Percentiles rank a stretch among this genome's conserved stretches.
phyloP scores from a whole-genome alignment of 2,113 vertebrate species.

The Anguilla japonica region DNA sequence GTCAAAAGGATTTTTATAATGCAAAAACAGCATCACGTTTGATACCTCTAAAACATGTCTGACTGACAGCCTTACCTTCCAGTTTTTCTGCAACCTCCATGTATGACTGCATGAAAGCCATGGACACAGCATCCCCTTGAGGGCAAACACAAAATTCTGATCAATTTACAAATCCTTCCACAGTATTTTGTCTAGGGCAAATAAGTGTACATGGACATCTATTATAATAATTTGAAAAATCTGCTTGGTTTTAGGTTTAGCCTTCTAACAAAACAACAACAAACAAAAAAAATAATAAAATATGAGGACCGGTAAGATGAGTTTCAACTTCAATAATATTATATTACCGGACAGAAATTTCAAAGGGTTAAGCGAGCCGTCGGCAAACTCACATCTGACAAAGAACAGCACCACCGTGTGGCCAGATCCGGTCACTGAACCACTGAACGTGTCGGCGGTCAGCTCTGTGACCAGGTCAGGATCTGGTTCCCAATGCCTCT shows the following conservation, averaged over 20 bases:
- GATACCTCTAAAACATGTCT: too few species aligned
- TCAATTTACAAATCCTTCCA: background rate
- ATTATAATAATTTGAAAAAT: too few species aligned
- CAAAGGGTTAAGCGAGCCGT: background rate
- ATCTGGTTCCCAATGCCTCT: slow-evolving; percentile 68
- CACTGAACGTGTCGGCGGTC: slow-evolving; percentile 77
- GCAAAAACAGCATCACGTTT: background rate
- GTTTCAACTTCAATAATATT: too few species aligned
- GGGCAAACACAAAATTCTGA: slow-evolving; percentile 40
- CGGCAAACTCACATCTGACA: slow-evolving; percentile 80
- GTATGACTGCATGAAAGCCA: slow-evolving; percentile 77
- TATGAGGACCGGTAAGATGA: too few species aligned
- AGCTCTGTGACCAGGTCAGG: slow-evolving; percentile 71
- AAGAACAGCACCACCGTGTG: slow-evolving; percentile 83
- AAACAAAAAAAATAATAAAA: too few species aligned
- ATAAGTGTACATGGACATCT: too few species aligned
- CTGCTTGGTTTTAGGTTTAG: too few species aligned
- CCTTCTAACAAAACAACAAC: too few species aligned
- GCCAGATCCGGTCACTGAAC: slow-evolving; percentile 54
- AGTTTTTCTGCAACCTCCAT: slow-evolving; percentile 75
- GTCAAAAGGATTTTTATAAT: background rate
- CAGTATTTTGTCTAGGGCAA: background rate
- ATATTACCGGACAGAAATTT: background rate
- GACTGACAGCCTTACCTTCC: slow-evolving; percentile 69
- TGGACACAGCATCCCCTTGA: slow-evolving; percentile 88